Evolutionary conservation across 2,113 vertebrate genomes (phyloP), one percentile per base, ranked within the genome.

Genomic region (Carlito syrichta): DNA sequence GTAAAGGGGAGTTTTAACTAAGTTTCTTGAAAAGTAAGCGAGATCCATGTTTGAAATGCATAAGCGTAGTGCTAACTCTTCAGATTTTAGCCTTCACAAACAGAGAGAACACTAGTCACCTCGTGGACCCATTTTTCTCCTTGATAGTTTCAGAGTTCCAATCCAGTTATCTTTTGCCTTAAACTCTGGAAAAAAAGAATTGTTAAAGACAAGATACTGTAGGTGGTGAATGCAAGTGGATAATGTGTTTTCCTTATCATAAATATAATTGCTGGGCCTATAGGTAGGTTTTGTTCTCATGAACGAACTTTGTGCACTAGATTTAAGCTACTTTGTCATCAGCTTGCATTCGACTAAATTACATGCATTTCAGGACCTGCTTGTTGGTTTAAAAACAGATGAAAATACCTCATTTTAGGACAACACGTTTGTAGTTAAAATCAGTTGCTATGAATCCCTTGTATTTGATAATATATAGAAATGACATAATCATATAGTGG

Each of bases 91-190:
- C 77, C n/a, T 2, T 74, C 8, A 68, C 30, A 20, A 27, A 27
- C 14, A 54, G 8, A 38, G 3, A 60, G 43, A 73, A 22, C 6
- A 35, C 6, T 20, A 10, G 32, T 86, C 20, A 30, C 10, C 22
- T 40, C 0, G 8, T 5, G 43, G 1, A 8, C 20, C 8, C 66
- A 8, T n/a, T 40, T 89, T 60, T 52, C 19, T 74, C 8, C 27
- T 43, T 35, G 20, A 35, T 27, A 86, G 22, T 50, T 77, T 90
- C 54, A 92, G 79, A 85, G 50, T n/a, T 12, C 17, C 30, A 14
- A 86, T 50, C 17, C 48, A 68, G 92, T 89, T 92, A 52, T 82
- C 32, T 81, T 87, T 79, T 87, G 32, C 83, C 78, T 97, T 96
- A 85, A 84, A 95, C 3, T 71, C 4, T 32, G 92, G 58, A 56